Conservation (phyloP, 2,797 vertebrate species). For the Miichthys miiuy region DNA sequence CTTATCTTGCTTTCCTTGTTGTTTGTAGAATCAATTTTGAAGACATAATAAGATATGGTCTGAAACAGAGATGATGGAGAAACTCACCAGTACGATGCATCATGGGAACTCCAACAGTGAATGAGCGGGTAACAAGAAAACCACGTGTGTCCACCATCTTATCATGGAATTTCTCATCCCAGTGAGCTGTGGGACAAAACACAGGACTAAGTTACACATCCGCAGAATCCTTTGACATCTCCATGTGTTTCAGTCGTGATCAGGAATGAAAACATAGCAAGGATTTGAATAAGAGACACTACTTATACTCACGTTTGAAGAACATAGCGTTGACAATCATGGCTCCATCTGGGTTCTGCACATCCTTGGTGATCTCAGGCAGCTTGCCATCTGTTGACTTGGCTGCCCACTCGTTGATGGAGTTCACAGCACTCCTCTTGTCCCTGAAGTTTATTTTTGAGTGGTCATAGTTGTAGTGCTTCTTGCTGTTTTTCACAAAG, state of each 20-base stretch:
- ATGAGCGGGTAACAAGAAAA: conserved; percentile 93
- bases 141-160: conserved; percentile 96
- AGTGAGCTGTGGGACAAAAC: conserved; percentile 88
- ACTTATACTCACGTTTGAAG: conserved; percentile 94
- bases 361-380: conserved; percentile 92
- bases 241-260: background rate
- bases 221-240: background rate
- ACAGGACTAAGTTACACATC: background rate
- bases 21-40: background rate
- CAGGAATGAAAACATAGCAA: background rate
- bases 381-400: conserved; percentile 94
- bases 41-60: conserved; percentile 26
- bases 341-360: conserved; percentile 94
- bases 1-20: background rate
- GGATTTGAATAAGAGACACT: background rate
- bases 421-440: conserved; percentile 94
- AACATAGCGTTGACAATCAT: conserved; percentile 97
- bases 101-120: conserved; percentile 91
- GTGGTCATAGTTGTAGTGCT: conserved; percentile 96
- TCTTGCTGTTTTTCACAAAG: conserved; percentile 97
- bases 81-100: conserved; percentile 96
- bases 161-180: conserved; percentile 95
- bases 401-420: conserved; percentile 97
- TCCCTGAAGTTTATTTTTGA: conserved; percentile 97
- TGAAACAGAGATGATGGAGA: background rate